These are phyloP conservation scores for Nothura maculosa DNA, from an alignment of 2,797 vertebrate species.

Conservation along the genomic window DNA sequence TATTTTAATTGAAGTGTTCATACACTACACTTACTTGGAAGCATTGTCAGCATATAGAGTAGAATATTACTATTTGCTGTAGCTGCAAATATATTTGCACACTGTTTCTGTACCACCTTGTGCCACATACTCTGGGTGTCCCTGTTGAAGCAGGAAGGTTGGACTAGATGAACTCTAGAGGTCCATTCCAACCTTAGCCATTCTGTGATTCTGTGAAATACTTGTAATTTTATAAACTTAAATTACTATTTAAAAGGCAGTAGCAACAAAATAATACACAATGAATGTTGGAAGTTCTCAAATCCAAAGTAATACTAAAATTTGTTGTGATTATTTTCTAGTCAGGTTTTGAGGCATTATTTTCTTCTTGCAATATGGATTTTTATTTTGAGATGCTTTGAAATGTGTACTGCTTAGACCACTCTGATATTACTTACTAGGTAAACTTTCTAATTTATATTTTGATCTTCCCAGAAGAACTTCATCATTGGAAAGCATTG, in stretches of 20 bases:
- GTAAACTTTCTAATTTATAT: not conserved
- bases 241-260: not conserved
- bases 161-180: no score
- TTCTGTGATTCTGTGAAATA: no score
- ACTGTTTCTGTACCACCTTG: not conserved
- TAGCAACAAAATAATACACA: not conserved
- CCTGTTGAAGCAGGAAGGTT: no score
- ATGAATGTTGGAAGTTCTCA: not conserved
- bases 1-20: not conserved
- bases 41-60: not conserved
- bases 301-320: not conserved
- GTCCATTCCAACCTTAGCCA: no score
- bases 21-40: not conserved
- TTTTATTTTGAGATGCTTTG: not conserved
- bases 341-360: not conserved
- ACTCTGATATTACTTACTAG: not conserved
- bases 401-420: not conserved
- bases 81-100: not conserved
- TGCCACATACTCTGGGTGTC: no score
- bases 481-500: not conserved
- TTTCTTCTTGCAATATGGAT: not conserved
- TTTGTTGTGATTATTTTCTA: not conserved
- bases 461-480: not conserved
- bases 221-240: not conserved
- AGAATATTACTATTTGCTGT: not conserved